Evolutionary conservation across 2,113 vertebrate species (phyloP).

Genomic region (Vicugna pacos): DNA sequence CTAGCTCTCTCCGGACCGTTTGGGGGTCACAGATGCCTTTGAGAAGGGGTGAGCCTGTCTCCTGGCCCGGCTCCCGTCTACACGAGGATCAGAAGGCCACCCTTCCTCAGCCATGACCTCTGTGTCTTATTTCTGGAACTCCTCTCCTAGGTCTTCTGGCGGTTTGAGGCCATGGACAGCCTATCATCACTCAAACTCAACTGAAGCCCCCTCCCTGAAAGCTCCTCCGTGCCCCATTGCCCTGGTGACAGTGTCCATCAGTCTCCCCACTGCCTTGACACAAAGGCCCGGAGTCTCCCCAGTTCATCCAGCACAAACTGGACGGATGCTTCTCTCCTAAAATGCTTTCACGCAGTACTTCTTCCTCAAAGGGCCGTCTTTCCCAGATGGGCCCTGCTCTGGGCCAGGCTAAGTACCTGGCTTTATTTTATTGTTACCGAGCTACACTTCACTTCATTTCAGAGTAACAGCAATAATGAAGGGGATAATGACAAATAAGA

Average conservation of each 20-base stretch:
- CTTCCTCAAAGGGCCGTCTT: not conserved
- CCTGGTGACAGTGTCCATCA: too few relatives aligned
- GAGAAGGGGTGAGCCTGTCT: not conserved
- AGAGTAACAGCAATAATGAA: not conserved
- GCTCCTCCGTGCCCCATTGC: not conserved
- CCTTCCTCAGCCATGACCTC: not conserved
- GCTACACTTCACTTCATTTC: too few relatives aligned
- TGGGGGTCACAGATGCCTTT: not conserved
- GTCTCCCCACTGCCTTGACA: not conserved
- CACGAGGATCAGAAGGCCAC: not conserved
- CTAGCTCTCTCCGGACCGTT: not conserved
- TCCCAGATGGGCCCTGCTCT: not conserved
- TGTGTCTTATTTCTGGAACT: not conserved
- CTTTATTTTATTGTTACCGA: not conserved
- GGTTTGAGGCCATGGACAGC: not conserved
- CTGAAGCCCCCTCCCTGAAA: not conserved
- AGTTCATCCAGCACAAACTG: accelerated
- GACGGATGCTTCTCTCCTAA: not conserved
- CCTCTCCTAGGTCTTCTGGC: not conserved
- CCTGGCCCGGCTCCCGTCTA: not conserved
- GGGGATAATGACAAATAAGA: not conserved
- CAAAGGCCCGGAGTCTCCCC: not conserved
- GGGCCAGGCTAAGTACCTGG: not conserved
- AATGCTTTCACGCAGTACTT: accelerated
- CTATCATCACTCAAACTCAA: not conserved